Percentiles rank a stretch among this genome's conserved stretches.
Conservation (phyloP, 2,797 vertebrate genomes). For the Microtus obscurus region DNA sequence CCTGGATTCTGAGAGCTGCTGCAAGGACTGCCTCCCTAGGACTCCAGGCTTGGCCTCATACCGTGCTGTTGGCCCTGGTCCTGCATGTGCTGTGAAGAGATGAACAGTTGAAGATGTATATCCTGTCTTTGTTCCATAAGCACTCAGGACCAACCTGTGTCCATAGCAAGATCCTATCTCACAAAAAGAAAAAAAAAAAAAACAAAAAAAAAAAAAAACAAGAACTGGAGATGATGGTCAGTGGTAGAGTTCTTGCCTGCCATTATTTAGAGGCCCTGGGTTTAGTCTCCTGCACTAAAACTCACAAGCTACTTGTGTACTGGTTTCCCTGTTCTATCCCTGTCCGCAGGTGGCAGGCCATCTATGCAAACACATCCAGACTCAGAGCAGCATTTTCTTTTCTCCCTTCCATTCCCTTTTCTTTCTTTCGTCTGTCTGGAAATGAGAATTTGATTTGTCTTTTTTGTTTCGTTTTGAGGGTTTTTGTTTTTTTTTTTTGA, state of each 20-base stretch:
- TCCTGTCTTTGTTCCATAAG: not conserved
- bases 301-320: not conserved
- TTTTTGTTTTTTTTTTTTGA: not conserved
- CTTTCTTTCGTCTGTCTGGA: not conserved
- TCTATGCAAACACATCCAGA: not conserved
- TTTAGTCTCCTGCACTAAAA: not conserved
- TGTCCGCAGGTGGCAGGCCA: fast-evolving
- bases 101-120: not conserved
- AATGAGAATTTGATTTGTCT: not conserved
- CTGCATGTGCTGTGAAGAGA: fast-evolving
- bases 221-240: not conserved
- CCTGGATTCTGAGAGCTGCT: not conserved
- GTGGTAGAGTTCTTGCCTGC: not conserved
- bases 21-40: not conserved
- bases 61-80: not conserved
- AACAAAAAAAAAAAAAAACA: no score
- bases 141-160: not conserved
- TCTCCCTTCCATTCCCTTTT: not conserved
- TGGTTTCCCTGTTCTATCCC: not conserved
- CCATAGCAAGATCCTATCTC: not conserved
- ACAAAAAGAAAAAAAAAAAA: no score
- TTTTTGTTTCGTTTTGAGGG: not conserved
- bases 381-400: not conserved
- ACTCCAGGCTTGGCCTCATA: fast-evolving
- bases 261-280: not conserved